Conservation (phyloP, 2,888 invertebrate species). For the Copidosoma aretas region DNA sequence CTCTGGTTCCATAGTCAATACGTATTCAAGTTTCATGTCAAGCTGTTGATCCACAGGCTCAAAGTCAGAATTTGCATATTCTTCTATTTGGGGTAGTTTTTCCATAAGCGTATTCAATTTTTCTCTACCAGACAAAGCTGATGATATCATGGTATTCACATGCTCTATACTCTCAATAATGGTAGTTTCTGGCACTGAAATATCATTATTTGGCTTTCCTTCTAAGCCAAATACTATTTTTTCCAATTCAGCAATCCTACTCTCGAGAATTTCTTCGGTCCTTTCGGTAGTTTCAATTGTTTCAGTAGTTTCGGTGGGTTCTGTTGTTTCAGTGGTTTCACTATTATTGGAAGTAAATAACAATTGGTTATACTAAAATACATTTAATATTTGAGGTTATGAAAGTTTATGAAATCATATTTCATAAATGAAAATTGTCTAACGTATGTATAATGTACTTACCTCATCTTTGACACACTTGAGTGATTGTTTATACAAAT, state of each 20-base stretch:
- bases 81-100: conserved; percentile 63
- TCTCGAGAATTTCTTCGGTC: conserved; percentile 58
- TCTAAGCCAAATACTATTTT: conserved; percentile 60
- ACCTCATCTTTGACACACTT: too few species aligned
- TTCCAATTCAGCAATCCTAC: conserved; percentile 63
- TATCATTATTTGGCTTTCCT: conserved; percentile 48
- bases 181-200: conserved; percentile 52
- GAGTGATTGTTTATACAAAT: too few species aligned
- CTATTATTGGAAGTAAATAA: too few species aligned
- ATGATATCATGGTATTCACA: conserved; percentile 64
- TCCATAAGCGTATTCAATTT: conserved; percentile 62
- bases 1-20: conserved; percentile 63
- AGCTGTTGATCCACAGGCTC: conserved; percentile 62
- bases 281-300: too few species aligned
- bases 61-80: conserved; percentile 62
- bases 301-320: too few species aligned
- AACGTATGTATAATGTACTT: too few species aligned
- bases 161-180: conserved; percentile 63
- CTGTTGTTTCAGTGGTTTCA: too few species aligned
- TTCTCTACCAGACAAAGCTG: conserved; percentile 65
- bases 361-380: too few species aligned
- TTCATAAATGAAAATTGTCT: too few species aligned
- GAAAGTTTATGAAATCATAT: too few species aligned
- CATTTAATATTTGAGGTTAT: too few species aligned
- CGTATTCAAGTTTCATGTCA: conserved; percentile 63